A percentile compares a stretch with the other conserved stretches of the same genome.
Conservation (phyloP, 2,113 vertebrate genomes). For the Balaenoptera acutorostrata region DNA sequence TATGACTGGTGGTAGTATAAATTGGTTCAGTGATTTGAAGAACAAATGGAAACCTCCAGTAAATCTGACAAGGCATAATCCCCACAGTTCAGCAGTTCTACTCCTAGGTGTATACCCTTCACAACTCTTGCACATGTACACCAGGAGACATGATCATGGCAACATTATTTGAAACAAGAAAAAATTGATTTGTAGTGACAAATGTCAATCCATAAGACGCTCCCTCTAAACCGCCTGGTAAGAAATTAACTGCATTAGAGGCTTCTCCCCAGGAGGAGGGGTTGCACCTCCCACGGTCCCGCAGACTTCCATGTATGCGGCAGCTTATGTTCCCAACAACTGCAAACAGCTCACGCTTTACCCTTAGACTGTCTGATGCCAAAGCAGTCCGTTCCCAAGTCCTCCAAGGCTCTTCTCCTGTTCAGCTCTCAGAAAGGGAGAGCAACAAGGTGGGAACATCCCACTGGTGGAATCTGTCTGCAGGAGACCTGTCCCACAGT, state of each 20-base stretch:
- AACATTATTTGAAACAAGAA: background rate
- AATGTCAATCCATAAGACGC: background rate
- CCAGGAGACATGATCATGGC: background rate
- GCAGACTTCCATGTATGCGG: background rate
- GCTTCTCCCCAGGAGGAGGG: background rate
- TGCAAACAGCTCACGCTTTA: background rate
- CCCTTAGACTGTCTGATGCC: background rate
- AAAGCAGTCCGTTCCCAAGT: background rate
- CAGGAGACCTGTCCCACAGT: background rate
- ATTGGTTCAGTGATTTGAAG: background rate
- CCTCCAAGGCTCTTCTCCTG: background rate
- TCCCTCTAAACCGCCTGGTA: background rate
- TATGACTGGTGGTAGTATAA: background rate
- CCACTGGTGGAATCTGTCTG: background rate
- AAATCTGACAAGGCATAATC: background rate
- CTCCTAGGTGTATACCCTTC: background rate
- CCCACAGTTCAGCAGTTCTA: background rate
- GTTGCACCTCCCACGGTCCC: background rate
- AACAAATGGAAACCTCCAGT: background rate
- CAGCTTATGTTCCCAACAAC: background rate
- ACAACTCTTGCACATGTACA: background rate
- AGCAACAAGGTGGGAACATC: background rate
- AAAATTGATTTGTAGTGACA: background rate
- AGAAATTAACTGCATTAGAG: background rate
- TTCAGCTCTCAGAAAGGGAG: background rate